These are phyloP conservation scores for Trisateles emortualis DNA, from an alignment of 2,888 invertebrate species.

Conservation along the genomic window DNA sequence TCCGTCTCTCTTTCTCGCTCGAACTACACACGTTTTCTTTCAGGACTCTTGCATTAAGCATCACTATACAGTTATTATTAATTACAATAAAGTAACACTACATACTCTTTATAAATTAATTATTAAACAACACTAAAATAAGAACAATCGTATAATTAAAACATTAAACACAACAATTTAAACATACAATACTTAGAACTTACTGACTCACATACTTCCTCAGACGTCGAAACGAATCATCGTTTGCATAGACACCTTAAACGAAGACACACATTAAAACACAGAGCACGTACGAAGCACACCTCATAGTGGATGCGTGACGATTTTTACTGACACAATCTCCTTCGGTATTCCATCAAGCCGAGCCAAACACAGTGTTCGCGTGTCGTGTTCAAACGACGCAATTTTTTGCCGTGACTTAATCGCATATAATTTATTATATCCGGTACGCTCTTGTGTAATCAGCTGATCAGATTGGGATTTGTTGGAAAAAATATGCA, in stretches of 20 bases:
- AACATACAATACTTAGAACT: conserved; percentile 1
- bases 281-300: conserved; percentile 52
- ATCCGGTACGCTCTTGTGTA: conserved; percentile 18
- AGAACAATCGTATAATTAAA: neutral
- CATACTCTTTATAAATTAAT: too few relatives aligned
- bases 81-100: too few relatives aligned
- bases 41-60: too few relatives aligned
- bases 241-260: conserved; percentile 16
- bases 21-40: too few relatives aligned
- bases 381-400: conserved; percentile 21
- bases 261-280: conserved; percentile 34
- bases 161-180: neutral
- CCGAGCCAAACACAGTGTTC: conserved; percentile 43
- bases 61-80: too few relatives aligned
- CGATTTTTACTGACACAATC: conserved; percentile 53
- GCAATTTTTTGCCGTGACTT: conserved; percentile 19
- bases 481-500: conserved; percentile 7
- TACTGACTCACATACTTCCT: conserved; percentile 11
- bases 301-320: conserved; percentile 56
- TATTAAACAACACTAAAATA: neutral
- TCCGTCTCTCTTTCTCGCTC: too few relatives aligned
- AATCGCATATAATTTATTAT: conserved; percentile 26
- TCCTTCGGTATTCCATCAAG: conserved; percentile 45
- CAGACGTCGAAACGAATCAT: conserved; percentile 28
- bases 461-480: conserved; percentile 20